Evolutionary conservation across 1,140 invertebrate genomes (phyloP).

Genomic region (Streblospio benedicti): DNA sequence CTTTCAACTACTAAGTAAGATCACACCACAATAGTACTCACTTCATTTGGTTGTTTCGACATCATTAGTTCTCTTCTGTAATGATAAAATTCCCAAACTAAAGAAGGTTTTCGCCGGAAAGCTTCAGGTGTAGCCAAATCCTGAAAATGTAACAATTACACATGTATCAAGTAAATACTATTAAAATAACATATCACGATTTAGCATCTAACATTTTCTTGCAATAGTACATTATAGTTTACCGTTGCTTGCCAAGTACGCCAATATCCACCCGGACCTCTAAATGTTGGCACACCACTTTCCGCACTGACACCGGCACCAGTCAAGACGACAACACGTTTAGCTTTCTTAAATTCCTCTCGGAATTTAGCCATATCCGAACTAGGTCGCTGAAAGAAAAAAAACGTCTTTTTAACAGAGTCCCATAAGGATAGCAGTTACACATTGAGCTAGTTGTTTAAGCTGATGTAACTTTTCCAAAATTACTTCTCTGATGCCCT

Average conservation of each 20-base stretch:
- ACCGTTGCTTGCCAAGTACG: conserved; percentile 58
- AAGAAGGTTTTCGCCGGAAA: conserved; percentile 58
- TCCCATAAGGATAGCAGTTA: too few relatives aligned
- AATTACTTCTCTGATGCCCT: too few relatives aligned
- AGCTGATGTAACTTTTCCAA: too few relatives aligned
- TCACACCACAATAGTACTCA: too few relatives aligned
- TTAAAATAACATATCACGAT: background rate
- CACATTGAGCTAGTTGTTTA: too few relatives aligned
- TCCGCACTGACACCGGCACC: conserved; percentile 73
- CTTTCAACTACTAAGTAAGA: too few relatives aligned
- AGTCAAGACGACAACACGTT: conserved; percentile 56
- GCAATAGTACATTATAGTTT: conserved; percentile 2
- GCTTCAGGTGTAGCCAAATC: conserved; percentile 60
- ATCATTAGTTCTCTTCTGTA: conserved; percentile 60
- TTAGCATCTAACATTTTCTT: background rate
- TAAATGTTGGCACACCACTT: conserved; percentile 72
- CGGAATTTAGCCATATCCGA: conserved; percentile 54
- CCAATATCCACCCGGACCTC: conserved; percentile 70
- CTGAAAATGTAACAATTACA: conserved; percentile 25
- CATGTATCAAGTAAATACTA: background rate
- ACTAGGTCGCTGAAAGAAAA: conserved; percentile 32
- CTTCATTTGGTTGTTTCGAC: conserved; percentile 59
- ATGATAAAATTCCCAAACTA: conserved; percentile 75
- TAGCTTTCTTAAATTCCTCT: conserved; percentile 46
- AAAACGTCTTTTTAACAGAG: too few relatives aligned